Evolutionary conservation across 2,888 invertebrate species (phyloP), one percentile per base, ranked within the genome.

Genomic region (Timandra comae): DNA sequence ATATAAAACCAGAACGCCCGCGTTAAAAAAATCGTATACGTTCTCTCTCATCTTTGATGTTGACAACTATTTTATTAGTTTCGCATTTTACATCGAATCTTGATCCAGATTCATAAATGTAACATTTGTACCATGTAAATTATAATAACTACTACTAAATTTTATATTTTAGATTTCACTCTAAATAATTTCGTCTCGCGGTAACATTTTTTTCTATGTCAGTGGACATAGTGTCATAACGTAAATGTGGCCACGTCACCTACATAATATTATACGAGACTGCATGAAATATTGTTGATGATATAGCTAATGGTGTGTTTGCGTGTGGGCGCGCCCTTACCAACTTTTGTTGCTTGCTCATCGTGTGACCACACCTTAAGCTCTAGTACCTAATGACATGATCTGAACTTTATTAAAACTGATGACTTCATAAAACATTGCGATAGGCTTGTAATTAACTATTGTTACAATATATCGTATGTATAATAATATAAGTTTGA

Each of bases 261-360:
- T 70, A 67, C 70, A 74, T 77, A n/a, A 9, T 8, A 70, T 73
- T 71, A 70, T 72, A 76, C 70, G 73, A 72, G 66, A 63, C 50
- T 51, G 55, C 60, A 63, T 77, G 72, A 79, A 71, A 76, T 74
- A 78, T 72, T 60, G 71, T 63, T 60, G 52, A 56, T 56, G 53
- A 37, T 27, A 41, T 49, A 52, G 54, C 58, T 81, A 81, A 84
- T 82, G 74, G 76, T 49, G 58, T 53, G 61, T 53, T 84, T 59
- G 81, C 84, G 78, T 80, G 82, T 63, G 61, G 72, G 52, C 74
- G 61, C 76, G 52, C 77, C 80, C 63, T 69, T 53, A 60, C 52
- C 40, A 37, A 28, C 28, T 29, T 42, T 38, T 35, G 46, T 41
- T 46, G 47, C 47, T 47, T 47, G 52, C 43, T 49, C 50, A 50